Conservation (phyloP, 2,888 invertebrate species). For the Argyresthia albistria region DNA sequence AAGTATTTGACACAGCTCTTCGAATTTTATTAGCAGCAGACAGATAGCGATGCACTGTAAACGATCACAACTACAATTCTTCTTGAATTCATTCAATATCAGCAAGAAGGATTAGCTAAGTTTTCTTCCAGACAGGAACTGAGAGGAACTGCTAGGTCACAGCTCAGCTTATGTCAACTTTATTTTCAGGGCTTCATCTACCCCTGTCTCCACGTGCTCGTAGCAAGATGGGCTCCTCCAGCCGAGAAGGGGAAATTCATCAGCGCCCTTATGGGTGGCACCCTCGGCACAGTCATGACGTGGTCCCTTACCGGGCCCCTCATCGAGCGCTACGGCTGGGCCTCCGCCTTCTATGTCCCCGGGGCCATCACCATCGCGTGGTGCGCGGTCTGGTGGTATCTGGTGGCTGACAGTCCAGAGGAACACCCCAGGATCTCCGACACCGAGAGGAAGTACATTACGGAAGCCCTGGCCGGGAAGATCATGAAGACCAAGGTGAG, state of each 20-base stretch:
- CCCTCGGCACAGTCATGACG: conserved; percentile 79
- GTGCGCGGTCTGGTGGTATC: conserved; percentile 72
- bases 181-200: conserved; percentile 70
- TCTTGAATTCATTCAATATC: too few species aligned
- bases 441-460: conserved; percentile 75
- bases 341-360: conserved; percentile 77
- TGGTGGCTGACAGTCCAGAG: conserved; percentile 76
- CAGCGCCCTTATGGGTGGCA: conserved; percentile 80
- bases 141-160: too few species aligned
- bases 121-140: too few species aligned
- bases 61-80: too few species aligned
- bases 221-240: conserved; percentile 82
- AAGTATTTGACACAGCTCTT: too few species aligned
- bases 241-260: conserved; percentile 82
- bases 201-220: conserved; percentile 75
- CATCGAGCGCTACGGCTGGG: conserved; percentile 76
- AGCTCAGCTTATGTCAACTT: too few species aligned
- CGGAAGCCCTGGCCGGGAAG: conserved; percentile 71
- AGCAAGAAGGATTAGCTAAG: too few species aligned
- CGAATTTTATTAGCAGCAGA: too few species aligned
- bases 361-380: conserved; percentile 69
- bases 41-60: too few species aligned
- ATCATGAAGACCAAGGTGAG: conserved; percentile 70
- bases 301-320: conserved; percentile 78
- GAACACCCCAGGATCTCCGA: conserved; percentile 75